These are phyloP conservation scores for Drosophila prolongata DNA, from an alignment of 2,888 invertebrate genomes.

Conservation along the genomic window DNA sequence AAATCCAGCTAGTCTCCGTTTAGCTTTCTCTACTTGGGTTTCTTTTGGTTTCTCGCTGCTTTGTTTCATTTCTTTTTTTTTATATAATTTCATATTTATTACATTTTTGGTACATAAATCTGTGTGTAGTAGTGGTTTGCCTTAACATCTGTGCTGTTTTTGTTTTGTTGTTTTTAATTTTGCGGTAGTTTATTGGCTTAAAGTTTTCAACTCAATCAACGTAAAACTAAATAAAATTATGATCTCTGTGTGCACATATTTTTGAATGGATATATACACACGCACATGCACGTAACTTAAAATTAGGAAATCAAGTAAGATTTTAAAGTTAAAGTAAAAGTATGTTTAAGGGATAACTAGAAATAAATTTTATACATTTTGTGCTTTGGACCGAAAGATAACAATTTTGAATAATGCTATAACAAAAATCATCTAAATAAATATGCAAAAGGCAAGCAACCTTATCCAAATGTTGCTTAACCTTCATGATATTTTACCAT, in stretches of 20 bases:
- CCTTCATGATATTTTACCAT: slow-evolving; percentile 38
- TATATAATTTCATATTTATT: slow-evolving; percentile 81
- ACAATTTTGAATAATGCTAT: slow-evolving; percentile 74
- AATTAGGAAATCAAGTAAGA: slow-evolving; percentile 46
- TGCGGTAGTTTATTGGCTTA: slow-evolving; percentile 45
- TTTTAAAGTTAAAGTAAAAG: slow-evolving; percentile 22
- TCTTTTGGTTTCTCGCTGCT: slow-evolving; percentile 43
- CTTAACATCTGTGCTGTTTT: slow-evolving; percentile 53
- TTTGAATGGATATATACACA: slow-evolving; percentile 47
- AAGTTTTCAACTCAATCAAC: slow-evolving; percentile 50
- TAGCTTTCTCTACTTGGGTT: slow-evolving; percentile 15
- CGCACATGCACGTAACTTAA: slow-evolving; percentile 58
- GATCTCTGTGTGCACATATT: slow-evolving; percentile 35
- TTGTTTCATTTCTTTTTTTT: slow-evolving; percentile 26
- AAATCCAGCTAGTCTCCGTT: slow-evolving; percentile 32
- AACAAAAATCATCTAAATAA: slow-evolving; percentile 57
- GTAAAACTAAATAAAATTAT: slow-evolving; percentile 67
- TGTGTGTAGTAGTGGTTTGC: slow-evolving; percentile 61
- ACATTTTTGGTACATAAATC: slow-evolving; percentile 83
- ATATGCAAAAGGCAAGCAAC: slow-evolving; percentile 53
- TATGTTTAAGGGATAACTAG: slow-evolving; percentile 40
- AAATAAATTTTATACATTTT: slow-evolving; percentile 78
- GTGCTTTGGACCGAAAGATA: slow-evolving; percentile 81
- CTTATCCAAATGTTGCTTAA: slow-evolving; percentile 53
- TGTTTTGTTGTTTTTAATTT: slow-evolving; percentile 44